Evolutionary conservation across 2,888 invertebrate genomes (phyloP), one percentile per base, ranked within the genome.

Genomic region (Carterocephalus palaemon): DNA sequence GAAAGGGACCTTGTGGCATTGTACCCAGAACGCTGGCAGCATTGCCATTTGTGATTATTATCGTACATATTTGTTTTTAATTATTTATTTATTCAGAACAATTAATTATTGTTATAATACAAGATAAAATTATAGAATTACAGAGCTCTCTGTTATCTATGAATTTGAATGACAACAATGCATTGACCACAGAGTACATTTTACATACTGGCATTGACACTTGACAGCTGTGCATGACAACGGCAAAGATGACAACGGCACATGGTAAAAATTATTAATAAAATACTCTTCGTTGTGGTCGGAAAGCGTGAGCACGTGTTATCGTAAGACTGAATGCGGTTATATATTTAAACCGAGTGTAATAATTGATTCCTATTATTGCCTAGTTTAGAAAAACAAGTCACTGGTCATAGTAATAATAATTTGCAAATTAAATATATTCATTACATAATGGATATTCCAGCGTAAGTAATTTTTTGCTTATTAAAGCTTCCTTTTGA

Each of bases 391-490:
- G 31, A 13, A 19, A 5, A 20, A 19, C 4, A 24, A 15, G 5
- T 5, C n/a, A 22, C 19, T 13, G 28, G 3, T n/a, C n/a, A n/a
- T 4, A n/a, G n/a, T 16, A 43, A 19, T 12, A 36, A 20, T 15
- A 16, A 22, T 10, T 24, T 17, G 15, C 3, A 3, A 9, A 9
- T 26, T 24, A 5, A 15, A 45, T 16, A 7, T 39, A 34, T 46
- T 43, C 50, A 76, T 85, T 84, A 82, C 75, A 83, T 84, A 84
- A 84, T 84, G 79, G 65, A 65, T 49, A 47, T 53, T 46, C 52
- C 63, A 49, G 54, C 68, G 84, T 83, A 57, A 76, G 75, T 59
- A 62, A 59, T 67, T 69, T 70, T 54, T 52, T 52, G 46, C 41
- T 53, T 53, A 53, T 48, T 64, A 56, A 37, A 50, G 51, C 60